These are phyloP conservation scores for Pristionchus fissidentatus DNA, from an alignment of 2,888 invertebrate genomes.

Conservation along the genomic window DNA sequence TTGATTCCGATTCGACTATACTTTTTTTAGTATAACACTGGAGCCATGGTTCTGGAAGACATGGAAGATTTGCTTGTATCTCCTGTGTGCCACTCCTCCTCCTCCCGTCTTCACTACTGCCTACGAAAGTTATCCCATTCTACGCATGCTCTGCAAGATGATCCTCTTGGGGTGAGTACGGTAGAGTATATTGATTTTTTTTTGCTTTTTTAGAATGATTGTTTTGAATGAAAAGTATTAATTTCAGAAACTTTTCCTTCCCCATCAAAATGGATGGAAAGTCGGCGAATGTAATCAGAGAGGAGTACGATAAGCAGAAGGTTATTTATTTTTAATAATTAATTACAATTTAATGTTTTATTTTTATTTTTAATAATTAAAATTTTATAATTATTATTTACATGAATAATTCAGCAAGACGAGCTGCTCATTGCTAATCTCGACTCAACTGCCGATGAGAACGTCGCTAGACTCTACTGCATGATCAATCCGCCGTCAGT, in stretches of 20 bases:
- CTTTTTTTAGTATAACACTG: neutral
- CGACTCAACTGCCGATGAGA: conserved; percentile 3
- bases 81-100: neutral
- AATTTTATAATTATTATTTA: neutral
- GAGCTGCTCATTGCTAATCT: neutral
- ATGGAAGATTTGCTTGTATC: neutral
- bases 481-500: neutral
- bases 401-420: neutral
- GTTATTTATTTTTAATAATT: too few species aligned
- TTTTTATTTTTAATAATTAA: too few species aligned
- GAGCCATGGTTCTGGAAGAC: conserved; percentile 16
- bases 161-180: conserved; percentile 4
- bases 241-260: conserved; percentile 20
- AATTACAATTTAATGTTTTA: too few species aligned
- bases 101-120: conserved; percentile 25
- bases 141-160: conserved; percentile 28
- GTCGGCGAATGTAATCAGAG: neutral
- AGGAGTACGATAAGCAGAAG: neutral
- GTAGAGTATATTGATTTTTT: neutral
- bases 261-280: conserved; percentile 29
- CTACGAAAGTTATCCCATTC: conserved; percentile 10
- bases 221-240: neutral
- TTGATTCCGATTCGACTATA: neutral
- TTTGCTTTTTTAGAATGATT: too few species aligned
- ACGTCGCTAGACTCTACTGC: neutral